Base-by-base conservation (phyloP, 2,113 vertebrate species). In the Etia nguti region DNA sequence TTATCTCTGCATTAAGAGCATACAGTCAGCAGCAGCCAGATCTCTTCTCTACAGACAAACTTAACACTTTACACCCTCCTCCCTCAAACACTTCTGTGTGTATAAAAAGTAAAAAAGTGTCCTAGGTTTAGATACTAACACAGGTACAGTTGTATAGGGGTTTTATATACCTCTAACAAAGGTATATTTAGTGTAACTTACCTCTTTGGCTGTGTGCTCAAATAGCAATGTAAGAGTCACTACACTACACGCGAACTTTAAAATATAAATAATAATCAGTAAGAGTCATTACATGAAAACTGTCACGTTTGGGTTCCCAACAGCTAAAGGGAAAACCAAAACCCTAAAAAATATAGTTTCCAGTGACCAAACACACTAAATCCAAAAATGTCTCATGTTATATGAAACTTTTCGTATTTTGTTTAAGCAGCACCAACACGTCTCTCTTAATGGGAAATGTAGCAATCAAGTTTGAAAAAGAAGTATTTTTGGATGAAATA, bases 141-240 rank as follows among this genome's bases (percentile, higher is more conserved):
- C 54, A 54, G 20, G n/a, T 56, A 13, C 3, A 8, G 22, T 24
- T 82, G 36, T 43, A 34, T 16, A 22, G 46, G 3, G 60, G 41
- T 8, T 59, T 22, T 41, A n/a, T 89, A 18, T 46, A 13, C 10
- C 8, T 79, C 29, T 16, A 24, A 65, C 24, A 1, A 88, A 81
- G 22, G 77, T 54, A 81, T 82, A 82, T 83, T 82, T 60, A 48
- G 55, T 52, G 80, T 20, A 12, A 92, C 83, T 89, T 86, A 93
- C 92, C 92, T 91, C 26, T 52, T 38, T 22, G n/a, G 15, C 36
- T 29, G 20, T 52, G 82, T 84, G 81, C 18, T 70, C 26, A 85
- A 48, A 87, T 4, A 43, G n/a, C n/a, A 56, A 65, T 26, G 18
- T 79, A 52, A 70, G 4, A 79, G 59, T 31, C 79, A 79, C 62